Evolutionary conservation across 2,888 invertebrate genomes (phyloP), one percentile per base, ranked within the genome.

Genomic region (Lepidocyrtinus sp.): DNA sequence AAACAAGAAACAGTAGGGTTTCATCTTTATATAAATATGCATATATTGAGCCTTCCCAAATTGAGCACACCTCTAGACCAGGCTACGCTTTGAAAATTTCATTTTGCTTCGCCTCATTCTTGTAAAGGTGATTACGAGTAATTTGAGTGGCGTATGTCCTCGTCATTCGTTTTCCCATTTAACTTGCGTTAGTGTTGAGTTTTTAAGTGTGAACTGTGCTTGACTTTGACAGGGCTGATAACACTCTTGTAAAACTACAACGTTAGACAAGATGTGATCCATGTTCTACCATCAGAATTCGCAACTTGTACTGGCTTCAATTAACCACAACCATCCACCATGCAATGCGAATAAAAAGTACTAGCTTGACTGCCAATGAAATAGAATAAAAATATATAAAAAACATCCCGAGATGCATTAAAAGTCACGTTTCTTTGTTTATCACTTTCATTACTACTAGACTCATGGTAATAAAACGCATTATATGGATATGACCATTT

Each of bases 151-250:
- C n/a, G n/a, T n/a, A n/a, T n/a, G n/a, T n/a, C n/a, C n/a, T 17
- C 5, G 12, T n/a, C 50, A 2, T 50, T 1, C 50, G 12, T 36
- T 7, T 36, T 36, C 12, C 12, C 50, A n/a, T 50, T 50, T 12
- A 2, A 2, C 5, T 50, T 50, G 50, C 50, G n/a, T n/a, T 50
- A n/a, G 50, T 50, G 12, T 15, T 50, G 36, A 36, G 50, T 12
- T 50, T 50, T 50, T 50, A 17, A 50, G 50, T 50, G 50, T 15
- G 17, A 50, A 2, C 17, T 50, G 50, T 50, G 12, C 50, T 50
- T 50, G 50, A 50, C 50, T 50, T 50, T 50, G 25, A 26, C 9
- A 36, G 12, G 26, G 64, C 25, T 5, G 64, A 64, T 64, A 36
- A 64, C 64, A 27, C 64, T 64, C 27, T 36, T 25, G 15, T n/a